Percentiles rank a stretch among this genome's conserved stretches.
Evolutionary conservation across 1,140 invertebrate genomes (phyloP).

Genomic region (Eulimnadia texana): DNA sequence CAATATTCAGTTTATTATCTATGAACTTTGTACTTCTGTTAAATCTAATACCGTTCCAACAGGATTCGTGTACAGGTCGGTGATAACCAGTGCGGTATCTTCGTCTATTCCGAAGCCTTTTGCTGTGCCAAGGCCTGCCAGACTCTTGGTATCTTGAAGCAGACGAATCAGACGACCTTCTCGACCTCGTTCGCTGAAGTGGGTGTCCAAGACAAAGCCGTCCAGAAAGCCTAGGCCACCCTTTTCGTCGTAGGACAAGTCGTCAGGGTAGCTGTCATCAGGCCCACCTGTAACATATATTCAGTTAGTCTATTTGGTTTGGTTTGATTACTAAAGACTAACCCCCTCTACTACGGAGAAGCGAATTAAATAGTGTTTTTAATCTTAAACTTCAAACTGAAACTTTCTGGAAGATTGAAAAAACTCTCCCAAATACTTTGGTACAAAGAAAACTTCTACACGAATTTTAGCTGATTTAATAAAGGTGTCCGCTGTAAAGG

Average conservation of each 20-base stretch:
- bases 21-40: background rate
- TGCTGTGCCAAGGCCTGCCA: background rate
- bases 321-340: no score
- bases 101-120: constrained; percentile 13
- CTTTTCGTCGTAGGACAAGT: constrained; percentile 22
- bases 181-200: constrained; percentile 25
- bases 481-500: no score
- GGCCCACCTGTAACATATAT: constrained; percentile 16
- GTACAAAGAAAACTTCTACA: no score
- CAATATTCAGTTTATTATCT: no score
- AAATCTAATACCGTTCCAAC: constrained; percentile 5
- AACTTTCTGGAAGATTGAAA: no score
- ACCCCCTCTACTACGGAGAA: no score
- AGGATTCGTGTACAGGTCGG: background rate
- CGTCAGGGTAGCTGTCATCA: constrained; percentile 14
- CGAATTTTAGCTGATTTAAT: no score
- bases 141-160: constrained; percentile 8
- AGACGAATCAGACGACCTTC: constrained; percentile 21
- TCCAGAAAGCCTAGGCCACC: constrained; percentile 24
- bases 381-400: no score
- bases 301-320: no score
- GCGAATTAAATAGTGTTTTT: no score
- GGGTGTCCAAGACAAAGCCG: constrained; percentile 24
- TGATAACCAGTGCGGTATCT: constrained; percentile 9
- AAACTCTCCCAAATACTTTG: no score